phyloP scores from a whole-genome alignment of 2,888 invertebrate species.

The Coleophora deauratella region DNA sequence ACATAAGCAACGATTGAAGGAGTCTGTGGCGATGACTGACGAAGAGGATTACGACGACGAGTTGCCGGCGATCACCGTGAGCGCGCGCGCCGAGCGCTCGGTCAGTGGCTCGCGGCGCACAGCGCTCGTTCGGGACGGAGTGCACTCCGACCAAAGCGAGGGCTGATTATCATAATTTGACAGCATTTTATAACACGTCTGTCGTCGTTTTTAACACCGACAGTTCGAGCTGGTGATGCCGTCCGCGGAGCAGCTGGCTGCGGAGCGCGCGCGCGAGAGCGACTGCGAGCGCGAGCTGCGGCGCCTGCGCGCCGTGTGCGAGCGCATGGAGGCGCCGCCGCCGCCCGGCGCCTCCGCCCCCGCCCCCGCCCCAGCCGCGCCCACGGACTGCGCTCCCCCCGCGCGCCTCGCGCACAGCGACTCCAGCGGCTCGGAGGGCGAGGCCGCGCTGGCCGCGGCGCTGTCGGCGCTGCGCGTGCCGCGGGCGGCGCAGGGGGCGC shows the following conservation, averaged over 20 bases:
- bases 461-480: too few relatives aligned
- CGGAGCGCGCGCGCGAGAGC: constrained; percentile 5
- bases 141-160: neutral
- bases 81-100: constrained; percentile 19
- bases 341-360: neutral
- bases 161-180: neutral
- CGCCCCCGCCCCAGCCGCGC: neutral
- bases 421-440: neutral
- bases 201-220: neutral
- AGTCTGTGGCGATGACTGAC: constrained; percentile 19
- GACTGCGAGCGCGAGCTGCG: constrained; percentile 6
- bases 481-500: too few relatives aligned
- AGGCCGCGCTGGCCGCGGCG: too few relatives aligned
- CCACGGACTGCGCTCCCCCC: neutral
- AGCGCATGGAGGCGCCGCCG: neutral
- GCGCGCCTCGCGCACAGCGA: neutral
- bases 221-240: constrained; percentile 1
- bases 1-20: neutral
- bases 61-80: constrained; percentile 34
- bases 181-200: neutral
- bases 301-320: neutral
- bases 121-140: too few relatives aligned
- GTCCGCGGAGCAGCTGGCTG: constrained; percentile 4
- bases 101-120: constrained; percentile 16
- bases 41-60: constrained; percentile 37